Base-by-base conservation (phyloP, 2,888 invertebrate genomes). In the Himalopsyche kuldschensis region DNA sequence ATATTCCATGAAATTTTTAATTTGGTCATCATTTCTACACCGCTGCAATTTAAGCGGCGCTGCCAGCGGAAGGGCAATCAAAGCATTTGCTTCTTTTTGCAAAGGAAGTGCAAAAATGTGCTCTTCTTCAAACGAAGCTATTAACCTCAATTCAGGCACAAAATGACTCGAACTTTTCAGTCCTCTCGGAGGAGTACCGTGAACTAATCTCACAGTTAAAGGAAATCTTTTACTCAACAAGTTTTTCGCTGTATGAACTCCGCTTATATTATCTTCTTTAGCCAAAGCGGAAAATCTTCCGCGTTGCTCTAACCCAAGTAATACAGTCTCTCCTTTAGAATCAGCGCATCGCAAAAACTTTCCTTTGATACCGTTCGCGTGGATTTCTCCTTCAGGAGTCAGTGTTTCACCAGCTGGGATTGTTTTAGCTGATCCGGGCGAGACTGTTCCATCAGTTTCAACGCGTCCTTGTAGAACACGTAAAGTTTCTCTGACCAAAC, bases 251-350 rank as follows among this genome's bases (percentile, higher is more conserved):
- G 96, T 96, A 90, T 98, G 98, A 24, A 98, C 98, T 30, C 98
- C 98, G 89, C 97, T 97, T 86, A 98, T 97, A 90, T 97, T 97
- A 88, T 97, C 97, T 90, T 97, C 97, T 88, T 97, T 95, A 85
- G 98, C 98, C 82, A 98, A 92, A 78, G 97, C 97, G 87, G 97
- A 98, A 91, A 98, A 98, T 88, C 96, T 95, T 48, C 97, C 97
- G 89, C 96, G 94, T 90, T 97, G 96, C 88, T 98, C 97, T 89
- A 97, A 93, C 85, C 95, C 95, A 87, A 98, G 91, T 88, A 97
- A 93, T 41, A 98, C 92, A 87, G 94, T 95, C 88, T 97, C 97
- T 63, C 97, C 97, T 89, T 95, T 95, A 24, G 94, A 93, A 89
- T 98, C 97, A 83, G 95, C 93, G 91, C 98, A 98, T 88, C 97